Evolutionary conservation across 2,113 vertebrate species (phyloP).

Genomic region (Camelus bactrianus): DNA sequence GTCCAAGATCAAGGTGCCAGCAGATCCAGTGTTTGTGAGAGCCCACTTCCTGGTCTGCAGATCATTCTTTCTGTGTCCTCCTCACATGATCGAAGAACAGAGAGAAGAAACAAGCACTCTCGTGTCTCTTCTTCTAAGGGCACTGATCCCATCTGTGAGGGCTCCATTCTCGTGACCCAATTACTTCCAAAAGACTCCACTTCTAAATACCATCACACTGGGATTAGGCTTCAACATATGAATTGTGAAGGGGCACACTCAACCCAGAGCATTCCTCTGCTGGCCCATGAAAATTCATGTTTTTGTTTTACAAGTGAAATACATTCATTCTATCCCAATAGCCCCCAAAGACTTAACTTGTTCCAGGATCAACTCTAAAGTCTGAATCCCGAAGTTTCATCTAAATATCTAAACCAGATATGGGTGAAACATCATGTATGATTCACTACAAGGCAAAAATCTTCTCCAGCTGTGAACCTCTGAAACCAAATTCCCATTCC

Average conservation of each 20-base stretch:
- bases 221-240: background rate
- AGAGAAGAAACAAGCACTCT: background rate
- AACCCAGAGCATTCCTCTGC: background rate
- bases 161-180: background rate
- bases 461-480: background rate
- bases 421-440: background rate
- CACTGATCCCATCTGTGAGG: background rate
- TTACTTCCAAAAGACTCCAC: background rate
- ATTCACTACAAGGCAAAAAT: background rate
- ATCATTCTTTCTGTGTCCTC: background rate
- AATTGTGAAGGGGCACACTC: background rate
- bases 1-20: too few relatives aligned
- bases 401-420: background rate
- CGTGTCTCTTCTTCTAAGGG: background rate
- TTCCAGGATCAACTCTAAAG: background rate
- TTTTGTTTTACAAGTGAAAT: background rate
- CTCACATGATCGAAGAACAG: background rate
- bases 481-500: background rate
- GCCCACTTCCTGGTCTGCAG: background rate
- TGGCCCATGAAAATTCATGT: background rate
- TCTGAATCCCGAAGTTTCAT: background rate
- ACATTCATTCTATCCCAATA: background rate
- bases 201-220: background rate
- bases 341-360: background rate
- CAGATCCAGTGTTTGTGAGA: background rate